Evolutionary conservation across 2,797 vertebrate species (phyloP).

Genomic region (Sebastes variabilis): DNA sequence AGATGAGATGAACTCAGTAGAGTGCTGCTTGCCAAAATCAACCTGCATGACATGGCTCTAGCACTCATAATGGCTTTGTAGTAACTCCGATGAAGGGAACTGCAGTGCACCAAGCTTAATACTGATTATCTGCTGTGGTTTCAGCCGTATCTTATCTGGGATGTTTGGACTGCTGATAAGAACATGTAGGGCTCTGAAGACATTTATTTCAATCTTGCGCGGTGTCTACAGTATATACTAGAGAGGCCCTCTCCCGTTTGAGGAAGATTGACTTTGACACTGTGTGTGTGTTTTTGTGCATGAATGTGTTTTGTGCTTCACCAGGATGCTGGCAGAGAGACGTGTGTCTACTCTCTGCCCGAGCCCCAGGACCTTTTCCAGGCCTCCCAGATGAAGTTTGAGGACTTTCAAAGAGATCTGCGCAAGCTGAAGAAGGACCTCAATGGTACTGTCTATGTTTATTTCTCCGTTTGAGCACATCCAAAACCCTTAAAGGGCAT

Average conservation of each 20-base stretch:
- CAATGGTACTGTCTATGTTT: slow-evolving; percentile 79
- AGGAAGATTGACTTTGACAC: slow-evolving; percentile 67
- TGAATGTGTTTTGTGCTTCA: slow-evolving; percentile 55
- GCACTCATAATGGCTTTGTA: slow-evolving; percentile 58
- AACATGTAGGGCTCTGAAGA: slow-evolving; percentile 35
- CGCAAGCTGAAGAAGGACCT: slow-evolving; percentile 95
- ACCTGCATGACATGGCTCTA: slow-evolving; percentile 73
- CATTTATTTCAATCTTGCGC: slow-evolving; percentile 53
- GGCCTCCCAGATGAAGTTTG: slow-evolving; percentile 96
- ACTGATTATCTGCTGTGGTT: slow-evolving; percentile 45
- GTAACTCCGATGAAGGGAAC: slow-evolving; percentile 56
- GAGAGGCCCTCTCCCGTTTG: slow-evolving; percentile 55
- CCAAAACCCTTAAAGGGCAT: slow-evolving; percentile 8
- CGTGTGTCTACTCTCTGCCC: slow-evolving; percentile 91
- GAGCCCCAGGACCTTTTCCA: slow-evolving; percentile 98
- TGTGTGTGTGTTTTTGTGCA: slow-evolving; percentile 33
- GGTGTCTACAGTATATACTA: slow-evolving; percentile 37
- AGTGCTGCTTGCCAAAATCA: slow-evolving; percentile 78
- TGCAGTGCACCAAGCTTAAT: slow-evolving; percentile 12
- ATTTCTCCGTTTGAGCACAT: slow-evolving; percentile 1
- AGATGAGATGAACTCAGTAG: slow-evolving; percentile 85
- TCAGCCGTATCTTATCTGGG: slow-evolving; percentile 37
- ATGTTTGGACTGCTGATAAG: slow-evolving; percentile 62
- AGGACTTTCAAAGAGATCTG: slow-evolving; percentile 96
- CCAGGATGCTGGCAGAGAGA: slow-evolving; percentile 94